Percentiles rank a stretch among this genome's conserved stretches.
Evolutionary conservation across 2,888 invertebrate species (phyloP).

Genomic region (Resseliella maxima): DNA sequence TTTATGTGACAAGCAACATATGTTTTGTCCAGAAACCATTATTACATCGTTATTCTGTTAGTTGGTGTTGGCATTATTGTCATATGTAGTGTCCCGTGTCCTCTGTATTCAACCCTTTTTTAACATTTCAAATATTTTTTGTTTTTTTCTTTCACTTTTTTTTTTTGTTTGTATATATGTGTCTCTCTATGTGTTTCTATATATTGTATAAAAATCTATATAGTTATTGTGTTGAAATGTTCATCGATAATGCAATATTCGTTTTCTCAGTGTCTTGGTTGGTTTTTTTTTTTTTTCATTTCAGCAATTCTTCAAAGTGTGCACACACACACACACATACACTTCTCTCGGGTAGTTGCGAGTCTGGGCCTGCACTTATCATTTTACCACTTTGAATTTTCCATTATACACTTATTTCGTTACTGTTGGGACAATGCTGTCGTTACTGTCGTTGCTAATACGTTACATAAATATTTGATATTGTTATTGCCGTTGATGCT

Average conservation of each 20-base stretch:
- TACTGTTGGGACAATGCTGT: slow-evolving; percentile 32
- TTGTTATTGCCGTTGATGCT: slow-evolving; percentile 44
- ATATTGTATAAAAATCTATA: not conserved
- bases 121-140: not conserved
- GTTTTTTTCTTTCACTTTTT: not conserved
- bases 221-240: not conserved
- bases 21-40: slow-evolving; percentile 31
- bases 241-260: slow-evolving; percentile 32
- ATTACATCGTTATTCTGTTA: slow-evolving; percentile 42
- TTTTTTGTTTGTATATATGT: not conserved
- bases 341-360: not conserved
- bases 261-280: not conserved
- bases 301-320: not conserved
- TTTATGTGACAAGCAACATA: slow-evolving; percentile 35
- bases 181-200: not conserved
- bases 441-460: slow-evolving; percentile 10
- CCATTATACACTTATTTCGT: slow-evolving; percentile 51
- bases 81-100: not conserved
- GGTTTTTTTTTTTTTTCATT: not conserved
- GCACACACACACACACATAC: not conserved
- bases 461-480: slow-evolving; percentile 48
- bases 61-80: not conserved
- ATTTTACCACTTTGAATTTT: slow-evolving; percentile 51
- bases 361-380: slow-evolving; percentile 12
- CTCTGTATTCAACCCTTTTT: slow-evolving; percentile 13